Evolutionary conservation across 2,797 vertebrate genomes (phyloP).

Genomic region (Chaenodraco wilsoni): DNA sequence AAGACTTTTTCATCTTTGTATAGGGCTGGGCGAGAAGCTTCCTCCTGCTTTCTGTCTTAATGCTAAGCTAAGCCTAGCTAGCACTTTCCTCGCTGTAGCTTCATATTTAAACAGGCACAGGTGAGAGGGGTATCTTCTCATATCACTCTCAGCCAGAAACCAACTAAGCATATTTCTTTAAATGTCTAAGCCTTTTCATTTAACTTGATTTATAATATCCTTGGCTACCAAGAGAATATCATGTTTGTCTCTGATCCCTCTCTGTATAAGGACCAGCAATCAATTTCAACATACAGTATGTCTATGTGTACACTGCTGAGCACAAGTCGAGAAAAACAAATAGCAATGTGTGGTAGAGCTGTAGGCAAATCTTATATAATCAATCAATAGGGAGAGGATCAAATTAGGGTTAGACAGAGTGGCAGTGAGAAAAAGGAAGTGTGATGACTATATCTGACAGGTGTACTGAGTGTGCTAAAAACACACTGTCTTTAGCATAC

Average conservation of each 20-base stretch:
- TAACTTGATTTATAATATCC: conserved; percentile 9
- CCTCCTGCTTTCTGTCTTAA: neutral
- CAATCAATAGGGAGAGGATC: neutral
- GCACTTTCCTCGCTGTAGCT: too few species aligned
- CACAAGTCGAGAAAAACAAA: neutral
- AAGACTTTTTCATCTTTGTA: neutral
- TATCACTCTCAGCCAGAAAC: too few species aligned
- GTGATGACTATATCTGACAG: conserved; percentile 38
- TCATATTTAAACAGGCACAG: too few species aligned
- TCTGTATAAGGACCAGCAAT: neutral
- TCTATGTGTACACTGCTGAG: neutral
- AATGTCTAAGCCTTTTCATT: conserved; percentile 10
- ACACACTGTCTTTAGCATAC: conserved; percentile 26
- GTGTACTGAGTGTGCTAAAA: conserved; percentile 54
- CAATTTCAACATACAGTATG: neutral
- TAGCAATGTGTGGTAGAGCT: neutral
- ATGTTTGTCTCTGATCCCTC: neutral
- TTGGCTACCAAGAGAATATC: neutral
- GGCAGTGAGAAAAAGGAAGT: conserved; percentile 16
- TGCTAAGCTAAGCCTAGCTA: too few species aligned
- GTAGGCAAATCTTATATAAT: neutral
- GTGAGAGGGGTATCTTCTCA: too few species aligned
- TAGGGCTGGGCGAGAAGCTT: neutral
- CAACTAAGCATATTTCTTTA: neutral
- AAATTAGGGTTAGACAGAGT: conserved; percentile 7